Base-by-base conservation (phyloP, 2,888 invertebrate genomes). In the Mechanitis messenoides region DNA sequence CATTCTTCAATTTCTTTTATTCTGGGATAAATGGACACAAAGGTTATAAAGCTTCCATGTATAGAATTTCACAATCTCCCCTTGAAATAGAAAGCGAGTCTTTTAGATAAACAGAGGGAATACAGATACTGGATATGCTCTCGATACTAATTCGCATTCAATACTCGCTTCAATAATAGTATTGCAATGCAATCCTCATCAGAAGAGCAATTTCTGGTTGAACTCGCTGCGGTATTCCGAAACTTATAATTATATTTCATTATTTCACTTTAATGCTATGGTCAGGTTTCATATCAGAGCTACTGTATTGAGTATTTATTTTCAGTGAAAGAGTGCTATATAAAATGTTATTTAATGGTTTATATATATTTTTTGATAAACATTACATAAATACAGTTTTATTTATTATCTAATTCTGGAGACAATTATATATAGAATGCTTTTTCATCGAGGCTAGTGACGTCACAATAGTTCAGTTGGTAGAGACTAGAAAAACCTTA, bases 51-150 rank as follows among this genome's bases (percentile, higher is more conserved):
- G 42, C 12, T 20, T 28, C 28, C 12, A 28, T n/a, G 42, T 58
- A 53, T 54, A 47, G 28, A 59, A 57, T 60, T 59, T 55, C 54
- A 42, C 45, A 55, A 60, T 54, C 46, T 63, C 56, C 54, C 46
- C n/a, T 38, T 45, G 56, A 59, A 61, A 59, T 50, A 61, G 61
- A 45, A 61, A 61, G 42, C 56, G 59, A 54, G 64, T 62, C 64
- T 61, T 64, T 60, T 68, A 65, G 70, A 74, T 72, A 75, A 75
- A 71, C 70, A 67, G 67, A 60, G 62, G 63, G 56, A 68, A 73
- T 74, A 72, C 75, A 65, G 70, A 74, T 68, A 68, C 74, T 77
- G 76, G 79, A 78, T 68, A 72, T 55, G 54, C 62, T 64, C 42
- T 55, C 61, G 42, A 61, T 66, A 68, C 53, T 70, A 71, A 70